Base-by-base conservation (phyloP, 2,888 invertebrate genomes). In the Muschampia plurimacula region DNA sequence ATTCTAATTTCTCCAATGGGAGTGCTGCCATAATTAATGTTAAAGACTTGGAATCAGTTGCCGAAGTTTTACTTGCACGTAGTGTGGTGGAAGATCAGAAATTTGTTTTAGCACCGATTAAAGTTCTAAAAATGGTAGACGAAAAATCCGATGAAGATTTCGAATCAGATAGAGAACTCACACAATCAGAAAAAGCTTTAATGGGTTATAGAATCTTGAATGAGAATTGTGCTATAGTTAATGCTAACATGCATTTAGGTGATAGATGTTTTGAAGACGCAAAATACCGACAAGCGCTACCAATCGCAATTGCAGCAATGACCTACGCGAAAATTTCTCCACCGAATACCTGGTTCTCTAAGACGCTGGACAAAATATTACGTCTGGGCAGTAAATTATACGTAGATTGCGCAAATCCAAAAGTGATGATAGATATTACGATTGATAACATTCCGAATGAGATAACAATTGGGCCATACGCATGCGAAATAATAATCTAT, bases 241-340 rank as follows among this genome's bases (percentile, higher is more conserved):
- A 93, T 75, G 96, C 94, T 5, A 95, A 95, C 28, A 95, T 95
- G 87, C 95, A 95, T 85, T 86, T 96, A 72, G 95, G 94, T 0
- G 95, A 96, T 78, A 86, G 93, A 74, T 95, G 95, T 79, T 96
- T 96, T 76, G 95, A 95, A 77, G 95, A 95, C 12, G 90, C 95
- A 0, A 92, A 95, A 73, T 95, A 92, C 77, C 95, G 96, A 69
- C 95, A 96, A 76, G 95, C 96, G 0, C 82, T 96, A 70, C 88
- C 96, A 0, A 95, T 96, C 74, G 93, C 95, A 0, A 87, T 95
- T 0, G 92, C 95, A 7, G 95, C 95, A 3, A 88, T 96, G 86
- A 95, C 96, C 0, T 96, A 96, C 77, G 93, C 96, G 0, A 95
- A 96, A 80, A 96, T 96, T 76, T 96, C 96, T 2, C 95, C 95